Conservation (phyloP, 2,888 invertebrate genomes). For the Hydriomena furcata region DNA sequence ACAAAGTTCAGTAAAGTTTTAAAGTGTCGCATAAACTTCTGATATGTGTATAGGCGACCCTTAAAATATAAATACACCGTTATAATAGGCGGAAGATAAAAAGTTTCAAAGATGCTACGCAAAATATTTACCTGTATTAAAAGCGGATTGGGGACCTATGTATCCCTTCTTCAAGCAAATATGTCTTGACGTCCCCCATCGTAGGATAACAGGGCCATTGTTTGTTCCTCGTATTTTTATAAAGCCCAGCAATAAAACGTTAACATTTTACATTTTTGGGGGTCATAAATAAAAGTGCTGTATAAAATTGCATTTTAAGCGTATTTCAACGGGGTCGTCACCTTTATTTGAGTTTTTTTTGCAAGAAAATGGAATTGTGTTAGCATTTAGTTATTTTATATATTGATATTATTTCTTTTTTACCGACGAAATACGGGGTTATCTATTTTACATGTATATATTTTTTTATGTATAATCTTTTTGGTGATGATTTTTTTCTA, state of each 20-base stretch:
- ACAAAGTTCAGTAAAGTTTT: no score
- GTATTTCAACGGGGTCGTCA: conserved; percentile 73
- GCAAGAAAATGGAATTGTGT: no score
- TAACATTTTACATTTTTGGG: conserved; percentile 79
- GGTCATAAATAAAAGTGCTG: conserved; percentile 77
- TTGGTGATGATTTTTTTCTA: no score
- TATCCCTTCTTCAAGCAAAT: conserved; percentile 48
- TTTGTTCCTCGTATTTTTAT: conserved; percentile 80
- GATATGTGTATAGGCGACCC: no score
- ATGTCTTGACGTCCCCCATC: conserved; percentile 69
- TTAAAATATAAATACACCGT: conserved; percentile 6
- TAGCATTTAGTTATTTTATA: no score
- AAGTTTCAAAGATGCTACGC: conserved; percentile 20
- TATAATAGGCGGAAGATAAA: conserved; percentile 13
- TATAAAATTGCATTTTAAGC: conserved; percentile 82
- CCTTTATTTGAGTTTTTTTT: conserved; percentile 51
- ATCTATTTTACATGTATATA: no score
- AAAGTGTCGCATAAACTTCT: no score
- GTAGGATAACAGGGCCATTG: conserved; percentile 70
- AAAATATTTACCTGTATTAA: conserved; percentile 30
- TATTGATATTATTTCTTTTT: no score
- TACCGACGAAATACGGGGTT: no score
- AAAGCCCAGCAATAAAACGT: conserved; percentile 80
- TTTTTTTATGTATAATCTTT: no score
- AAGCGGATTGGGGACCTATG: conserved; percentile 18